Base-by-base conservation (phyloP, 1,140 invertebrate species). In the Pemphigus obesinymphae region DNA sequence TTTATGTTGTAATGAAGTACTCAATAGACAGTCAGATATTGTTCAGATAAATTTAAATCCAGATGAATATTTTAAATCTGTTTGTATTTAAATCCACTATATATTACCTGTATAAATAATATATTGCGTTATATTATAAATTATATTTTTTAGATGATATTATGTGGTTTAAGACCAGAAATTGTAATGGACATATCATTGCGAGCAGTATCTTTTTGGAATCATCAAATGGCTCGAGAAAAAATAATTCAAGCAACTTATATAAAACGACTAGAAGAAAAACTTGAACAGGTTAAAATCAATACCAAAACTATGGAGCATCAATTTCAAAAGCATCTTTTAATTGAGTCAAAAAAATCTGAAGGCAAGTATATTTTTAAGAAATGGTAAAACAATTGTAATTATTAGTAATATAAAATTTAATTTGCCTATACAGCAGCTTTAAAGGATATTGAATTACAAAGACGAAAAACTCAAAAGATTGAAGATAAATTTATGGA, bases 131-230 rank as follows among this genome's bases (percentile, higher is more conserved):
- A 26, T 68, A 26, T 23, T 23, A 40, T 40, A 10, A 3, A 40
- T 68, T 40, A 23, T 17, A 26, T n/a, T 45, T 29, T 70, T 7
- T 26, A 70, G 40, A 70, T 70, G 68, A 70, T 70, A 70, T 8
- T 70, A 20, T 70, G 68, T 45, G 68, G 40, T 7, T 45, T 70
- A 45, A 70, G 66, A 70, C 66, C 66, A 70, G 40, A 70, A 45
- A 13, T 70, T 70, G 66, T 70, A 15, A 70, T 70, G 37, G 66
- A 70, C 1, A 29, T 70, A 70, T 70, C 68, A 29, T 45, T 70
- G 23, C 13, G 68, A 70, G 68, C 68, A 45, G 68, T 70, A 13
- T 45, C 66, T 23, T 70, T 70, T 70, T 70, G 66, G 66, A 70
- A 70, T 26, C 43, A 70, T 6, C 66, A 70, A 43, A 70, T 70